Evolutionary conservation across 2,113 vertebrate species (phyloP), one percentile per base, ranked within the genome.

Genomic region (Erpornis zantholeuca): DNA sequence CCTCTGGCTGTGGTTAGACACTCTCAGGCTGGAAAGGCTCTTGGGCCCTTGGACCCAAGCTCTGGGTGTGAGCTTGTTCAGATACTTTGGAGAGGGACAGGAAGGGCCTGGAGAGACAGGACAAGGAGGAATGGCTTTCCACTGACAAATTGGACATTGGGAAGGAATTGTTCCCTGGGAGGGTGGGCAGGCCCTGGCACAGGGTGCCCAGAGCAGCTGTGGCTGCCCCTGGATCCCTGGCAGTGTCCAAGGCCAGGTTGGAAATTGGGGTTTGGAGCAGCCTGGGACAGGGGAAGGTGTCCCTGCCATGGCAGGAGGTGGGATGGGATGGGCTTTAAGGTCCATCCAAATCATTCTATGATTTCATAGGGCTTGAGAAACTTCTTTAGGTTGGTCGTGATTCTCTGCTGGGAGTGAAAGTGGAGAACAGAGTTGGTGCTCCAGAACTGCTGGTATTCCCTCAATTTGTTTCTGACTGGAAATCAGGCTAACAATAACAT

Each of bases 251-350:
- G 71, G 56, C 54, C 56, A 14, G 27, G 27, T 0, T 70, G 42
- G 21, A 7, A 10, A 42, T 42, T 0, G 0, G 17, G 21, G 15
- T 12, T 61, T 31, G 70, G 63, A 77, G 31, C 35, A 33, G 0
- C 63, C 35, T 83, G 49, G 35, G 31, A 3, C 0, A 7, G 42
- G 27, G 31, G 31, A 1, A 70, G 4, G 7, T 63, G 56, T 70
- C 22, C 35, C 49, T 83, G 71, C 22, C 12, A 3, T 5, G 31
- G 42, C 49, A 56, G 40, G 22, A 6, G 21, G 7, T 42, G 25
- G 47, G 1, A 35, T 1, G 1, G 3, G 7, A 19, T 54, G 15
- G 3, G 3, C 35, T 49, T 76, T 27, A 27, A 54, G 24, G 3
- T 47, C 31, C 47, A 6, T 60, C 18, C 22, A 69, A 47, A 49